Conservation (phyloP, 2,113 vertebrate species). For the Apteryx mantelli region DNA sequence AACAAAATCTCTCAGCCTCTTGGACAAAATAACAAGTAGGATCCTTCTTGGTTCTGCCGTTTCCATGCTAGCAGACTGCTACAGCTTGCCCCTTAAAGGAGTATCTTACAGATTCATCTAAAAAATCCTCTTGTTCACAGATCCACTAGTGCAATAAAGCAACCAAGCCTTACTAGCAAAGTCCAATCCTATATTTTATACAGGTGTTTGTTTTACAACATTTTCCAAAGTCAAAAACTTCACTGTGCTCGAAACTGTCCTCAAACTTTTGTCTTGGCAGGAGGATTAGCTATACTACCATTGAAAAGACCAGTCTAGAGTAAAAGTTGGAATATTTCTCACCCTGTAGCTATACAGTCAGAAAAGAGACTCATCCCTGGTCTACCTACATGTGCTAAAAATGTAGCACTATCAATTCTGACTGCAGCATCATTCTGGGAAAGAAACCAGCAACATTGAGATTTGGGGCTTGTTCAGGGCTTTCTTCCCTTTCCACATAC, state of each 20-base stretch:
- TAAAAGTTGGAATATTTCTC: background rate
- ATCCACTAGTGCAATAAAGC: background rate
- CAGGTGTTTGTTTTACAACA: background rate
- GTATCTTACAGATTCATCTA: background rate
- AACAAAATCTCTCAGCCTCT: background rate
- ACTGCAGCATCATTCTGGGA: background rate
- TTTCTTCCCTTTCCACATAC: no score
- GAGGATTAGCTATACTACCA: background rate
- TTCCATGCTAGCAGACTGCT: background rate
- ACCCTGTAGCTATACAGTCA: background rate
- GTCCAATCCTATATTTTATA: background rate
- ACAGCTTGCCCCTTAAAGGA: background rate
- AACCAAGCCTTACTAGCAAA: background rate
- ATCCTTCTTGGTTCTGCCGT: background rate
- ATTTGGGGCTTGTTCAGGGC: no score
- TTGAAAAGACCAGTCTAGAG: background rate
- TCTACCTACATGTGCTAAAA: no score
- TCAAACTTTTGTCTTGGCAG: background rate
- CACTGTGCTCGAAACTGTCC: background rate
- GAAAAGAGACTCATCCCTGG: background rate
- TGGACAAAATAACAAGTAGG: background rate
- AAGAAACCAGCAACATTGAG: no score
- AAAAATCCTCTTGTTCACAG: background rate
- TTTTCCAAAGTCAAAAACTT: background rate
- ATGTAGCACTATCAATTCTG: background rate